Evolutionary conservation across 2,113 vertebrate genomes (phyloP).

Genomic region (Lucifuga dentata): DNA sequence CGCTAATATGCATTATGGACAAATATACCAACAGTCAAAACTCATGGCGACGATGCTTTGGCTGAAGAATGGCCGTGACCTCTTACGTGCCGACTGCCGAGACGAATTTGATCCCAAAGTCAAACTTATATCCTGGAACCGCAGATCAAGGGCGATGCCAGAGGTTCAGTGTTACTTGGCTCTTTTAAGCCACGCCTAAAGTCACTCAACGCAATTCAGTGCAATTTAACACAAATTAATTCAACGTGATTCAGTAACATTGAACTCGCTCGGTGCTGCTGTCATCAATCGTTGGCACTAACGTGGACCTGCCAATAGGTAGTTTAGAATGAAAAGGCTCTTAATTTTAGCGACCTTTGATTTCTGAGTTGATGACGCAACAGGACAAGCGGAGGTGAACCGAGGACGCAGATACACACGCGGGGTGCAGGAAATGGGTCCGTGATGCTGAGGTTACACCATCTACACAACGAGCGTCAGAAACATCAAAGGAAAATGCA

Average conservation of each 20-base stretch:
- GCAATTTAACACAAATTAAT: slow-evolving; percentile 64
- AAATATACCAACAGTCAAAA: slow-evolving; percentile 41
- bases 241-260: slow-evolving; percentile 46
- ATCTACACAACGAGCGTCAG: not conserved
- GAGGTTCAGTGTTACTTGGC: slow-evolving; percentile 10
- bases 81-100: not conserved
- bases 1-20: slow-evolving; percentile 15
- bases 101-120: slow-evolving; percentile 16
- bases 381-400: slow-evolving; percentile 6
- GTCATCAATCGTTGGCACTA: slow-evolving; percentile 46
- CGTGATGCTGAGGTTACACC: slow-evolving; percentile 13
- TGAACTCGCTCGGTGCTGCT: slow-evolving; percentile 37
- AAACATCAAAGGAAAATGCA: no score
- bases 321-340: slow-evolving; percentile 36
- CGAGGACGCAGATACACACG: slow-evolving; percentile 39
- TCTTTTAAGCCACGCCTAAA: slow-evolving; percentile 14
- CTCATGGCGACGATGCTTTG: slow-evolving; percentile 53
- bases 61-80: slow-evolving; percentile 32
- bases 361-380: slow-evolving; percentile 15
- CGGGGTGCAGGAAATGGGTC: slow-evolving; percentile 1
- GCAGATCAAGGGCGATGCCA: not conserved
- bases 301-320: slow-evolving; percentile 26
- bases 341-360: slow-evolving; percentile 19
- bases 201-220: slow-evolving; percentile 65
- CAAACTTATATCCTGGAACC: slow-evolving; percentile 13